Evolutionary conservation across 2,888 invertebrate genomes (phyloP).

Genomic region (Mactromeris polynyma): DNA sequence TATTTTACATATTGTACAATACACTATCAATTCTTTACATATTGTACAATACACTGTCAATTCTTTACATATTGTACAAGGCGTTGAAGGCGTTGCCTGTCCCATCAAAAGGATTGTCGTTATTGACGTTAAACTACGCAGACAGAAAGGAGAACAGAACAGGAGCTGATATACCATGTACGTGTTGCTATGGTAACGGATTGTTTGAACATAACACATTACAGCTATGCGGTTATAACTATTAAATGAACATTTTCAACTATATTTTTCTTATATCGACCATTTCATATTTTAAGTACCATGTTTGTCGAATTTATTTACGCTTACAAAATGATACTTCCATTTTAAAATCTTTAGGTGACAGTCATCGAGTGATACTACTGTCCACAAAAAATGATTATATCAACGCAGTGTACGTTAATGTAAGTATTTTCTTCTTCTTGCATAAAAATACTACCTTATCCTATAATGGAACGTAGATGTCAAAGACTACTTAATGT

Average conservation of each 20-base stretch:
- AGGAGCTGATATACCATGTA: too few species aligned
- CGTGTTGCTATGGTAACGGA: neutral
- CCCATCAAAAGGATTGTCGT: neutral
- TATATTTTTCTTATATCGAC: too few species aligned
- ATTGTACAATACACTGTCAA: too few species aligned
- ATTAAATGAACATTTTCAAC: neutral
- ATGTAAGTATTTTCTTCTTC: too few species aligned
- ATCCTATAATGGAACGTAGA: neutral
- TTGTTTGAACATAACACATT: neutral
- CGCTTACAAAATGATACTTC: neutral
- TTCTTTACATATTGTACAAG: neutral
- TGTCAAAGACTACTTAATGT: neutral
- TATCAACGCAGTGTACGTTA: too few species aligned
- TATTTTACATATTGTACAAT: too few species aligned
- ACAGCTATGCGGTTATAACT: neutral
- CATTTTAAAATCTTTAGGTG: neutral
- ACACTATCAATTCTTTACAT: too few species aligned
- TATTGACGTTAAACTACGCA: neutral
- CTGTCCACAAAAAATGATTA: neutral
- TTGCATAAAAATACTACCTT: too few species aligned
- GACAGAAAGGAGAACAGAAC: too few species aligned
- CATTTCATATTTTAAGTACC: too few species aligned
- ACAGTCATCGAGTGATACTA: neutral
- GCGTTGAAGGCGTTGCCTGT: neutral
- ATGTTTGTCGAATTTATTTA: too few species aligned